Evolutionary conservation across 1,140 invertebrate species (phyloP).

Genomic region (Trichogramma pretiosum): DNA sequence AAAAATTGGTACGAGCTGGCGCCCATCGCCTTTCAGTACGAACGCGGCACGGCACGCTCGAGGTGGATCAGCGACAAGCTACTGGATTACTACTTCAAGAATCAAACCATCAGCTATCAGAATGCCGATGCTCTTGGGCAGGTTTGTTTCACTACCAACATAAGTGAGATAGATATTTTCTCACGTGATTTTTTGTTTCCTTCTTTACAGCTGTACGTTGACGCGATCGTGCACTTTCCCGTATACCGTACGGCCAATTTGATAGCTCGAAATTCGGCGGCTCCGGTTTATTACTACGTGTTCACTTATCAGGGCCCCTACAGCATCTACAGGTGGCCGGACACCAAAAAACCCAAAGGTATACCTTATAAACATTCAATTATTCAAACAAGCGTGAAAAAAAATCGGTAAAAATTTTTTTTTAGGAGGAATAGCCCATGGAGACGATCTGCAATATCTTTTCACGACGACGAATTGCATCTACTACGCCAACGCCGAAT

Average conservation of each 20-base stretch:
- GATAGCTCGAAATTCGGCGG: constrained; percentile 11
- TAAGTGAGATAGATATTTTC: not conserved
- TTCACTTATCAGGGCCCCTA: constrained; percentile 28
- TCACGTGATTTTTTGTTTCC: too few species aligned
- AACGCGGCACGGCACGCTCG: constrained; percentile 36
- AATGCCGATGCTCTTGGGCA: constrained; percentile 22
- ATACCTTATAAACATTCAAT: not conserved
- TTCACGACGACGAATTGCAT: constrained; percentile 36
- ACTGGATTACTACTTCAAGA: constrained; percentile 36
- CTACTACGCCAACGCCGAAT: constrained; percentile 22
- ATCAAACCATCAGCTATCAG: constrained; percentile 30
- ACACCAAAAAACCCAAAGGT: constrained; percentile 26
- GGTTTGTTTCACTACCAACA: constrained; percentile 17
- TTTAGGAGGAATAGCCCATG: constrained; percentile 49
- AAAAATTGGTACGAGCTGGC: constrained; percentile 43
- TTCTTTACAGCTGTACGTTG: constrained; percentile 26
- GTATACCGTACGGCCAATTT: constrained; percentile 23
- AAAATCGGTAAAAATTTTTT: not conserved
- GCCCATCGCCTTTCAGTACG: constrained; percentile 47
- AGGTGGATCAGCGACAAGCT: constrained; percentile 39
- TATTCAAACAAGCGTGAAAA: not conserved
- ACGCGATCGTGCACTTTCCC: constrained; percentile 20
- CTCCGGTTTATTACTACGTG: constrained; percentile 27
- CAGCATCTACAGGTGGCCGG: constrained; percentile 18
- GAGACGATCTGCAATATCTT: constrained; percentile 54